phyloP scores from a whole-genome alignment of 2,113 vertebrate species.

The Nibea coibor region DNA sequence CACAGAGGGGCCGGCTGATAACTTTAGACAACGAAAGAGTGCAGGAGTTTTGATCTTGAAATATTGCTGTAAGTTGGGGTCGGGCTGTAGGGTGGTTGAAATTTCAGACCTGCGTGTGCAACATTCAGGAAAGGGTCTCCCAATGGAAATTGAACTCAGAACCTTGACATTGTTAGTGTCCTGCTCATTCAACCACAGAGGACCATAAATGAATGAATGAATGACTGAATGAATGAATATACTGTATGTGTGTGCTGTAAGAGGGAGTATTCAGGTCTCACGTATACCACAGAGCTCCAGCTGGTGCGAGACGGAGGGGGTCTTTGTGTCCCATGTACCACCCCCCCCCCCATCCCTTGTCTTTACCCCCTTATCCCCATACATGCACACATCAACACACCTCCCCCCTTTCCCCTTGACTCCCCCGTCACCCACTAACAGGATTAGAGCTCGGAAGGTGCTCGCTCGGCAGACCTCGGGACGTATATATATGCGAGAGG shows the following conservation, averaged over 20 bases:
- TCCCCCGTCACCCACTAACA: slow-evolving; percentile 78
- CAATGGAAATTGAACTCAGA: slow-evolving; percentile 13
- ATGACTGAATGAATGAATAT: slow-evolving; percentile 37
- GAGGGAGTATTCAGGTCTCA: slow-evolving; percentile 58
- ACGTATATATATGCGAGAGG: slow-evolving; percentile 41
- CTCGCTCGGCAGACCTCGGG: slow-evolving; percentile 73
- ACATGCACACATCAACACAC: slow-evolving; percentile 1
- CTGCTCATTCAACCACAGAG: slow-evolving; percentile 3
- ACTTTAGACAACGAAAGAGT: too few species aligned
- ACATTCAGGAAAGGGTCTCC: neutral
- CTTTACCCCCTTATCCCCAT: slow-evolving; percentile 16
- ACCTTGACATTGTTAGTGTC: slow-evolving; percentile 6
- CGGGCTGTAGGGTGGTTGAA: too few species aligned
- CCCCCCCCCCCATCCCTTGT: slow-evolving; percentile 32
- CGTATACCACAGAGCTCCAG: slow-evolving; percentile 75
- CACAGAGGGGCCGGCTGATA: too few species aligned
- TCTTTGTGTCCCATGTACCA: slow-evolving; percentile 75
- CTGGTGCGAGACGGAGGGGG: slow-evolving; percentile 74
- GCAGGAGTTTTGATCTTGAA: too few species aligned
- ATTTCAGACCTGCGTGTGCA: too few species aligned
- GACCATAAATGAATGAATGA: slow-evolving; percentile 37
- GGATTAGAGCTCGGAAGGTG: slow-evolving; percentile 81
- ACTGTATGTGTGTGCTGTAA: slow-evolving; percentile 54
- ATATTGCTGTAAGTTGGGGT: too few species aligned
- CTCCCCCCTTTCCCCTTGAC: slow-evolving; percentile 15